These are phyloP conservation scores for Bos javanicus DNA, from an alignment of 2,113 vertebrate species.

Conservation along the genomic window DNA sequence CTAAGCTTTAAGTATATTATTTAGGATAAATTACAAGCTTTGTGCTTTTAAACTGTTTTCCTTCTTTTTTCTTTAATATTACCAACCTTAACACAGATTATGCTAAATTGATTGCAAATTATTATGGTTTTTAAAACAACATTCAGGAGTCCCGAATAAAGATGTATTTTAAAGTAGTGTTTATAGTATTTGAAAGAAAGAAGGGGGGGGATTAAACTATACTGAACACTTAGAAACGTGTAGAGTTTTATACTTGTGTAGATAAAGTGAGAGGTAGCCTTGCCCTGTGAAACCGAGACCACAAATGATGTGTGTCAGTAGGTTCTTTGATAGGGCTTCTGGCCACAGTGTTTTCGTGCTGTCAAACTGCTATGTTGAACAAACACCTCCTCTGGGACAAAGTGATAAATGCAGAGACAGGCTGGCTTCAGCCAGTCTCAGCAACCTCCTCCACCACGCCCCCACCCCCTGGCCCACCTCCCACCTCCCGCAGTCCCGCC, in stretches of 20 bases:
- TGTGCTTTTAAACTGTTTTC: constrained; percentile 21
- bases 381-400: constrained; percentile 90
- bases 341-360: constrained; percentile 82
- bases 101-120: constrained; percentile 44
- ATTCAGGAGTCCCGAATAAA: constrained; percentile 21
- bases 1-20: constrained; percentile 26
- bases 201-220: neutral
- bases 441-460: constrained; percentile 63
- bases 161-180: neutral
- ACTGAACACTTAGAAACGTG: constrained; percentile 36
- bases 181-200: constrained; percentile 11
- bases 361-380: constrained; percentile 89
- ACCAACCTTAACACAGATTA: constrained; percentile 34
- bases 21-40: constrained; percentile 48
- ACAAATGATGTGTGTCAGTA: constrained; percentile 84
- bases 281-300: constrained; percentile 77
- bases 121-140: constrained; percentile 20
- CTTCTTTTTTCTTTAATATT: constrained; percentile 10
- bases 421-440: constrained; percentile 85
- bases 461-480: neutral
- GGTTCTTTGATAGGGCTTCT: constrained; percentile 83
- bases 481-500: neutral
- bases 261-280: constrained; percentile 67
- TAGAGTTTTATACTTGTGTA: constrained; percentile 77
- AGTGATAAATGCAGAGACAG: constrained; percentile 88